A percentile compares a stretch with the other conserved stretches of the same genome.
phyloP scores from a whole-genome alignment of 2,797 vertebrate species.

The Smutsia gigantea region DNA sequence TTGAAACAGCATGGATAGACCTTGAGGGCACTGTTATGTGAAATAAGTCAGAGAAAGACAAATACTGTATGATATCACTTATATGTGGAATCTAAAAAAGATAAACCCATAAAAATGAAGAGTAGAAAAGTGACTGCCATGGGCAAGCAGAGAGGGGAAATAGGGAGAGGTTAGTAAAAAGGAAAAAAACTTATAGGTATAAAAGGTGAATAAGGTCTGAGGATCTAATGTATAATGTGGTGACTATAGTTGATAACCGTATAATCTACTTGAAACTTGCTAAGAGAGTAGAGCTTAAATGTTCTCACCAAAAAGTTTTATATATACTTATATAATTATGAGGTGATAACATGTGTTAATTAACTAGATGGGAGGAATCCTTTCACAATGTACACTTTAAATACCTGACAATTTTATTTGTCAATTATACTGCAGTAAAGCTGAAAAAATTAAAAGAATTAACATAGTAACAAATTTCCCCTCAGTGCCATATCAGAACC shows the following conservation, averaged over 20 bases:
- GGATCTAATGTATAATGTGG: neutral
- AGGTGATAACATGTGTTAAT: neutral
- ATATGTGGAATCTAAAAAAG: neutral
- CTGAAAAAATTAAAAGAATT: constrained; percentile 16
- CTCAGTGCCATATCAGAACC: neutral
- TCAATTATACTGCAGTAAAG: neutral
- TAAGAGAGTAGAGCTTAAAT: neutral
- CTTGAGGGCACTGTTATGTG: neutral
- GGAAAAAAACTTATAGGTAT: neutral
- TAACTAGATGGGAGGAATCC: neutral
- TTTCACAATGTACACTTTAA: neutral
- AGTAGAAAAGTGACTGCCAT: neutral
- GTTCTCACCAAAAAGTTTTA: neutral
- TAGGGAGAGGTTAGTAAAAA: neutral
- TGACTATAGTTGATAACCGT: neutral
- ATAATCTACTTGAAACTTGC: neutral
- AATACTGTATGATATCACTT: neutral
- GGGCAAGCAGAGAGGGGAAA: neutral
- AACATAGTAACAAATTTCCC: neutral
- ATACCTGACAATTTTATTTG: neutral
- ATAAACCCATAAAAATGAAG: neutral
- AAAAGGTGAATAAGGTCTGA: neutral
- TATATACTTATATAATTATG: neutral
- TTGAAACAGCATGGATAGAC: neutral
- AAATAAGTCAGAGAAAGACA: neutral